Evolutionary conservation across 2,113 vertebrate genomes (phyloP), one percentile per base, ranked within the genome.

Genomic region (Neodontobutis hainanensis): DNA sequence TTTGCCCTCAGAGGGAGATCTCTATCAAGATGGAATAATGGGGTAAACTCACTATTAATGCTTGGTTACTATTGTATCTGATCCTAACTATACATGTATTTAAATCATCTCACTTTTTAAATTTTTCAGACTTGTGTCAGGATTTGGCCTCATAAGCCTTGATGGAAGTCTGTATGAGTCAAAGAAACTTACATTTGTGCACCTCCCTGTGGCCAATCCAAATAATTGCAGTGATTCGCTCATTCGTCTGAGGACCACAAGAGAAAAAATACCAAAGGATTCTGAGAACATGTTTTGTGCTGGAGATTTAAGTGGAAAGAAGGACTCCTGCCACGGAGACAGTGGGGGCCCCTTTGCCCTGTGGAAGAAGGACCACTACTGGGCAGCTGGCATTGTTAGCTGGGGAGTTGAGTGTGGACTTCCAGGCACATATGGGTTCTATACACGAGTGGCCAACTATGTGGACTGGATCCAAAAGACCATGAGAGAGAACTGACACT

Each of bases 401-500:
- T 92, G 89, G 90, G 89, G 88, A 0, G 0, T 74, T 7, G 38
- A 16, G 1, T 92, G 90, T 53, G 88, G 81, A 10, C 0, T 2
- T 8, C 0, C 2, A 10, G 77, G 75, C 3, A 45, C 0, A 19
- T 55, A 64, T 58, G 82, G 87, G 10, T 69, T 87, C 8, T 90
- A 86, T 11, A 89, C 88, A 35, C 84, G 2, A 68, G 86, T 90
- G 0, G 4, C 3, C 0, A 82, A 85, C 40, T 88, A 90, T 56
- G 0, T 83, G 48, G 61, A 80, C 70, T 91, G 89, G 75, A 86
- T 92, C 94, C 89, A 92, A 56, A 90, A 94, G 68, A 93, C 93
- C 74, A 89, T 93, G 73, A 42, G 82, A 10, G 81, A 89, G 35
- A 90, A 88, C 42, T 75, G n/a, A 81, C 3, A 0, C 11, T 32